phyloP scores from a whole-genome alignment of 2,113 vertebrate genomes.

The Ardeotis arabs region DNA sequence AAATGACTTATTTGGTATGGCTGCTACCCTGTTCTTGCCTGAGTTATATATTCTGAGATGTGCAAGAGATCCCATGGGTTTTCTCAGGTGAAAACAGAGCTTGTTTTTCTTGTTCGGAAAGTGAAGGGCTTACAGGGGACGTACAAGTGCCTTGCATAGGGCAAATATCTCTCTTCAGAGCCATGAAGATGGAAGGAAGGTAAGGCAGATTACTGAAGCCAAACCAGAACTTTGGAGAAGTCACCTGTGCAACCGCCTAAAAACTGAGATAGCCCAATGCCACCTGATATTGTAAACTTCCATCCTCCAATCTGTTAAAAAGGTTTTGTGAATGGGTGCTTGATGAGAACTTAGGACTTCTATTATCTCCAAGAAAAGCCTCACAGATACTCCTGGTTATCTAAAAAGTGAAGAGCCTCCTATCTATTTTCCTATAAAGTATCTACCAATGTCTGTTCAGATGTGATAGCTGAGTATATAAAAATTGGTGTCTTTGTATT shows the following conservation, averaged over 20 bases:
- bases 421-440: background rate
- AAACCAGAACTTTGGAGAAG: background rate
- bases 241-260: background rate
- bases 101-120: background rate
- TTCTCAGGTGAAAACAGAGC: background rate
- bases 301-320: background rate
- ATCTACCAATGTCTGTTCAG: background rate
- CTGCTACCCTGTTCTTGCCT: background rate
- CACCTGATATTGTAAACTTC: background rate
- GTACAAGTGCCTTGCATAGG: background rate
- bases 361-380: background rate
- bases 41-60: background rate
- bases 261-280: background rate
- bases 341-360: background rate
- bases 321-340: background rate
- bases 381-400: background rate
- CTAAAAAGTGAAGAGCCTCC: background rate
- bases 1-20: background rate
- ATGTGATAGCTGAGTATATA: background rate
- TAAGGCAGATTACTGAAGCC: background rate
- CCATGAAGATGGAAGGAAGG: background rate
- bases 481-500: background rate
- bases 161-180: background rate
- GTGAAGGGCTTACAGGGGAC: background rate
- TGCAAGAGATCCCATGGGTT: background rate